These are phyloP conservation scores for Nyctalus aviator DNA, from an alignment of 2,797 vertebrate genomes.

Conservation along the genomic window DNA sequence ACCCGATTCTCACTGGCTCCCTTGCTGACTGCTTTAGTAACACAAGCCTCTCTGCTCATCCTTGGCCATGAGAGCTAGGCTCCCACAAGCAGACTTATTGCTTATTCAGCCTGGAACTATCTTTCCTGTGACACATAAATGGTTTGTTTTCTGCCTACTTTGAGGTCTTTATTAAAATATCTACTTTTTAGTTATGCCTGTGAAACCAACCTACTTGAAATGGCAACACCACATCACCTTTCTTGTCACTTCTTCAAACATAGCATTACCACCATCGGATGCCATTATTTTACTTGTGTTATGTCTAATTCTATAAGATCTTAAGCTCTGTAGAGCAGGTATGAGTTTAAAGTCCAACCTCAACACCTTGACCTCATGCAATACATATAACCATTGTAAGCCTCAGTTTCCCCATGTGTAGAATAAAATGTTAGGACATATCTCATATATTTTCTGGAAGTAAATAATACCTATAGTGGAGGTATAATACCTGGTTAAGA, in stretches of 20 bases:
- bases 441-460: not conserved
- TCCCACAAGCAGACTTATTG: not conserved
- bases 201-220: not conserved
- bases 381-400: not conserved
- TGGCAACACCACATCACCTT: not conserved
- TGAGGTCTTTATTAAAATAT: not conserved
- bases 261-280: not conserved
- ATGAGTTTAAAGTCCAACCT: not conserved
- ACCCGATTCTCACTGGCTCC: not conserved
- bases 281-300: not conserved
- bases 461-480: not conserved
- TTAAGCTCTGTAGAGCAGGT: not conserved
- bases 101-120: not conserved
- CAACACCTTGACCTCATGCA: not conserved
- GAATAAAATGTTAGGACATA: not conserved
- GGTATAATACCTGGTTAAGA: not conserved
- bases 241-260: not conserved
- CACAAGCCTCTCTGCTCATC: not conserved
- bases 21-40: not conserved
- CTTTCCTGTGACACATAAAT: not conserved
- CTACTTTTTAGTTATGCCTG: not conserved
- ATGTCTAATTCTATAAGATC: not conserved
- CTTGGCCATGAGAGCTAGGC: not conserved
- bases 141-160: not conserved
- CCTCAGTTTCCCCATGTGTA: not conserved